These are phyloP conservation scores for Mus spicilegus DNA, from an alignment of 2,113 vertebrate genomes.

Conservation along the genomic window DNA sequence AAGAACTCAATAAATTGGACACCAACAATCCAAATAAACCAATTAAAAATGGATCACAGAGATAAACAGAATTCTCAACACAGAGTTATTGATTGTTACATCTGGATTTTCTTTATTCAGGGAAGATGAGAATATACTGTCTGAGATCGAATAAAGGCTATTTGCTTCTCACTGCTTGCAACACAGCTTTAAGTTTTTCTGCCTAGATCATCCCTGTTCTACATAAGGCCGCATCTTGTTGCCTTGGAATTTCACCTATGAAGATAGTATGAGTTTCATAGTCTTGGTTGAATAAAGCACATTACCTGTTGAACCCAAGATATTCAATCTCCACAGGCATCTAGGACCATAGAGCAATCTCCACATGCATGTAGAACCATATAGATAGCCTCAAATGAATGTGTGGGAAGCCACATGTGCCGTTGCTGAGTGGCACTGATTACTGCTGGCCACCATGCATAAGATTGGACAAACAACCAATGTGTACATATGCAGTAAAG, in stretches of 20 bases:
- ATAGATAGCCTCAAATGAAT: not conserved
- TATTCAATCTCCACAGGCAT: not conserved
- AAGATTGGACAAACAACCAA: too few relatives aligned
- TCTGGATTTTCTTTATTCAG: not conserved
- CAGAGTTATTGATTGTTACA: not conserved
- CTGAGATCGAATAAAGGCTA: not conserved
- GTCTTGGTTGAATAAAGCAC: not conserved
- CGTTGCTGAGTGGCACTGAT: too few relatives aligned
- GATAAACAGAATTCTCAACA: too few relatives aligned
- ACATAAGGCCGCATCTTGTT: not conserved
- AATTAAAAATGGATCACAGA: too few relatives aligned
- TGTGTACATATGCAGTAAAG: too few relatives aligned
- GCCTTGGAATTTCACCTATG: not conserved
- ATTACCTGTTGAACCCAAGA: too few relatives aligned
- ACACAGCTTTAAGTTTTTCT: not conserved
- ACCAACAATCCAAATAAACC: too few relatives aligned
- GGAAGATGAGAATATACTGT: not conserved
- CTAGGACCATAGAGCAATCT: not conserved
- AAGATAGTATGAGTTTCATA: not conserved
- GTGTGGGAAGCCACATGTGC: too few relatives aligned
- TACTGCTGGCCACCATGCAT: too few relatives aligned
- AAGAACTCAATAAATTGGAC: too few relatives aligned
- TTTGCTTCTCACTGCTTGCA: not conserved
- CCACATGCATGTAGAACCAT: not conserved
- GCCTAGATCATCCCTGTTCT: not conserved